Percentiles rank a stretch among this genome's conserved stretches.
Conservation (phyloP, 1,140 invertebrate genomes). For the Pachyrhynchus sulphureomaculatus region DNA sequence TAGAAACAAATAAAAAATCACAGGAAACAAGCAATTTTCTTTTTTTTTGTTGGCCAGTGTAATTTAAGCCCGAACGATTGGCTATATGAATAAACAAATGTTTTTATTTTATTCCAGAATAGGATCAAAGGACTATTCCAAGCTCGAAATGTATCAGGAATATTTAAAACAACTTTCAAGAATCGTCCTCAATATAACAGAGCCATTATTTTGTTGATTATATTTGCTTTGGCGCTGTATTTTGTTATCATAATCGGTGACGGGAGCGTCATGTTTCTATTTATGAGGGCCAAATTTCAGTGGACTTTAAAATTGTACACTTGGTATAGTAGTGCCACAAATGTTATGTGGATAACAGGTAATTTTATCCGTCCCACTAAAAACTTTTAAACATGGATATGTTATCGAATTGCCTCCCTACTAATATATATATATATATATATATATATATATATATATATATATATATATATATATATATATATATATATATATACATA, state of each 20-base stretch:
- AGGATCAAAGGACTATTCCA: conserved; percentile 58
- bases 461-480: no score
- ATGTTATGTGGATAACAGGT: conserved; percentile 51
- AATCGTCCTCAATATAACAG: conserved; percentile 60
- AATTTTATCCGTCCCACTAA: not conserved
- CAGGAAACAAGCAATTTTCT: no score
- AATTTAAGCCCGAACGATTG: no score
- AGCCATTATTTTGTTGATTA: conserved; percentile 61
- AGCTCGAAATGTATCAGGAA: conserved; percentile 58
- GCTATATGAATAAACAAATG: no score
- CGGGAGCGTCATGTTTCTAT: conserved; percentile 61
- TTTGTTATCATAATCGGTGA: conserved; percentile 60
- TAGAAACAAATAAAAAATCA: no score
- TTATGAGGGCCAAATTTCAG: conserved; percentile 63
- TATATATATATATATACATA: no score
- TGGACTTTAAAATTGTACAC: conserved; percentile 66
- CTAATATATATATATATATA: no score
- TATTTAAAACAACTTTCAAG: conserved; percentile 62
- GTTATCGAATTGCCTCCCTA: no score
- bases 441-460: no score
- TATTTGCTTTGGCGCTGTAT: conserved; percentile 56
- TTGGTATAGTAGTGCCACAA: conserved; percentile 54
- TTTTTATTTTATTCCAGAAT: conserved; percentile 47
- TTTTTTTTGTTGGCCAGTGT: no score
- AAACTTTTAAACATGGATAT: no score